Base-by-base conservation (phyloP, 2,888 invertebrate species). In the Nyleta sp. region DNA sequence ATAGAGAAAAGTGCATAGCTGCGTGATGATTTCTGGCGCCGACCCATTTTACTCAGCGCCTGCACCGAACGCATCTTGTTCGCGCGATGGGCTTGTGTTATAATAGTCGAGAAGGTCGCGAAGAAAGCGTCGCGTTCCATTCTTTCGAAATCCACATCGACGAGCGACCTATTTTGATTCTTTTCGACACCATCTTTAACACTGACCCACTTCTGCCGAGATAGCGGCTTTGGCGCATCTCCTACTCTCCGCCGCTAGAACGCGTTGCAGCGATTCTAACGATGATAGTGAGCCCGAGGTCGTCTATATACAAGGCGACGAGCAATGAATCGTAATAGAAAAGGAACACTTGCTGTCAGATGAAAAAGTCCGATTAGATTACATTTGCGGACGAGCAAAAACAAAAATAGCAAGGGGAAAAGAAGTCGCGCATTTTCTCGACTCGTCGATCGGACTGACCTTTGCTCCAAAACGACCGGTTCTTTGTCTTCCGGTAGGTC, bases 121-220 rank as follows among this genome's bases (percentile, higher is more conserved):
- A 73, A 77, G 80, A 77, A 77, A 77, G 78, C 75, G 68, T 52
- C 70, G 42, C 71, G 62, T 52, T 38, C 33, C 55, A 71, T 74
- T 80, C 74, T 80, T 80, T 78, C 78, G 78, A 80, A 72, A 80
- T 75, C 24, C 35, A 22, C 67, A 40, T 59, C 64, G 57, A 11
- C 60, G 52, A 44, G 53, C 68, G 74, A 75, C 80, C 80, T 78
- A 78, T 80, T 80, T 80, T 75, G 83, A 82, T 84, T 77, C 80
- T 83, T 86, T 87, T 86, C 87, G 85, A 86, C 85, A 87, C 80
- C 86, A 84, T 85, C 86, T 87, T 85, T 84, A 86, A 82, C 85
- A 85, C 81, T 87, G 86, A 86, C 87, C 86, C 83, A 87, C 84
- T 86, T 87, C 22, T 22, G 35, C 38, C 59, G 71, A 71, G 75